Percentiles rank a stretch among this genome's conserved stretches.
Evolutionary conservation across 2,888 invertebrate genomes (phyloP).

Genomic region (Drosophila tripunctata): DNA sequence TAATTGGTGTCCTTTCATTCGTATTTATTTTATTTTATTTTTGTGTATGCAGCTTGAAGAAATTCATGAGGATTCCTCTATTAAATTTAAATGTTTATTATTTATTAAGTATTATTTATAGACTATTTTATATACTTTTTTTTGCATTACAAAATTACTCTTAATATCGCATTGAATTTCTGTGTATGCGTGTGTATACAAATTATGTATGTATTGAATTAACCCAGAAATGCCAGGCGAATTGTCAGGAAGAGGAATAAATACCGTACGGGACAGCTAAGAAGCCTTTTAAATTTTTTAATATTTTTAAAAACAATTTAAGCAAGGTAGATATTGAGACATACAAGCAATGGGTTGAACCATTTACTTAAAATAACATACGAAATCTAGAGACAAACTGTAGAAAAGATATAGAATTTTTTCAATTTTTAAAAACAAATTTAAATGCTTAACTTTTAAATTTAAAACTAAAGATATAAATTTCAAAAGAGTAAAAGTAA

Average conservation of each 20-base stretch:
- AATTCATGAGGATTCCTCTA: constrained; percentile 11
- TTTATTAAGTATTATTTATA: constrained; percentile 1
- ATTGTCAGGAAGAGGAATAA: neutral
- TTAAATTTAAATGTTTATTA: neutral
- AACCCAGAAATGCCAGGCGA: constrained; percentile 31
- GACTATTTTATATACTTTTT: neutral
- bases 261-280: neutral
- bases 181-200: constrained; percentile 10
- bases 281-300: too few species aligned
- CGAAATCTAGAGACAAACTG: too few species aligned
- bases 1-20: constrained; percentile 43
- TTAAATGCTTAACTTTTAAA: too few species aligned
- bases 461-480: too few species aligned
- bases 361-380: too few species aligned
- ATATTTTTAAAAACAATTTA: too few species aligned
- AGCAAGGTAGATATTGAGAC: too few species aligned
- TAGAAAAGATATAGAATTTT: too few species aligned
- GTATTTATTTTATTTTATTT: constrained; percentile 12
- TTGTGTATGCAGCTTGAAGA: constrained; percentile 24
- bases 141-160: neutral
- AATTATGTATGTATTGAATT: constrained; percentile 41
- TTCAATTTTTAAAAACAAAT: too few species aligned
- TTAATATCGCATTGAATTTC: constrained; percentile 2
- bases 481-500: too few species aligned
- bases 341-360: too few species aligned